phyloP scores from a whole-genome alignment of 2,797 vertebrate species.

The Tapera naevia region DNA sequence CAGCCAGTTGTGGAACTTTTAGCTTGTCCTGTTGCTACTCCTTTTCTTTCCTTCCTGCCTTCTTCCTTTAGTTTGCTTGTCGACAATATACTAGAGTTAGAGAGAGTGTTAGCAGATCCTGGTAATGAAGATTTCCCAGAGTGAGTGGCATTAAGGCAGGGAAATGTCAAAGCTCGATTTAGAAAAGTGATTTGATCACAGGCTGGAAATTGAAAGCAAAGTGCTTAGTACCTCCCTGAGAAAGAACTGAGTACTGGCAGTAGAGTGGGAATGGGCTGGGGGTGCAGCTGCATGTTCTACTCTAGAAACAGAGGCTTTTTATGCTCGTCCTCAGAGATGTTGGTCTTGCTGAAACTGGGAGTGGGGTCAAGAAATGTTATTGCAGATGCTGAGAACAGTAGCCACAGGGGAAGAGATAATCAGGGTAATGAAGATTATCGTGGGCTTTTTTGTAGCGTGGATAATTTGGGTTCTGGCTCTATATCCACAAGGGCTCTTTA shows the following conservation, averaged over 20 bases:
- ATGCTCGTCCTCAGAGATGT: background rate
- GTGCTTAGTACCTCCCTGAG: background rate
- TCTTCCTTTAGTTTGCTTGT: background rate
- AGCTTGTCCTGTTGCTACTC: background rate
- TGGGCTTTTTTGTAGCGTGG: background rate
- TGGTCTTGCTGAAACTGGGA: background rate
- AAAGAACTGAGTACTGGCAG: background rate
- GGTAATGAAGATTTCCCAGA: background rate
- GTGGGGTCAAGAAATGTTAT: background rate
- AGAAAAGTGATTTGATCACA: constrained; percentile 11
- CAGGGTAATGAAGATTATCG: background rate
- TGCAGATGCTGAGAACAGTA: background rate
- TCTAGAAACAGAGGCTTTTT: background rate
- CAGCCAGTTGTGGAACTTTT: background rate
- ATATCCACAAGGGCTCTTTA: background rate
- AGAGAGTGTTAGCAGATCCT: background rate
- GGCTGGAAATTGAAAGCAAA: background rate
- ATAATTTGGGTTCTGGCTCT: background rate
- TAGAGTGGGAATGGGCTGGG: background rate
- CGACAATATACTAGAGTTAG: background rate
- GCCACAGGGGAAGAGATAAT: background rate
- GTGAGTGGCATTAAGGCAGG: background rate
- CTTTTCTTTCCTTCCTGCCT: background rate
- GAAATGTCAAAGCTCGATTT: constrained; percentile 40
- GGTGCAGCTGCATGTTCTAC: background rate